Percentiles rank a stretch among this genome's conserved stretches.
phyloP scores from a whole-genome alignment of 2,888 invertebrate species.

The Eilema depressum region DNA sequence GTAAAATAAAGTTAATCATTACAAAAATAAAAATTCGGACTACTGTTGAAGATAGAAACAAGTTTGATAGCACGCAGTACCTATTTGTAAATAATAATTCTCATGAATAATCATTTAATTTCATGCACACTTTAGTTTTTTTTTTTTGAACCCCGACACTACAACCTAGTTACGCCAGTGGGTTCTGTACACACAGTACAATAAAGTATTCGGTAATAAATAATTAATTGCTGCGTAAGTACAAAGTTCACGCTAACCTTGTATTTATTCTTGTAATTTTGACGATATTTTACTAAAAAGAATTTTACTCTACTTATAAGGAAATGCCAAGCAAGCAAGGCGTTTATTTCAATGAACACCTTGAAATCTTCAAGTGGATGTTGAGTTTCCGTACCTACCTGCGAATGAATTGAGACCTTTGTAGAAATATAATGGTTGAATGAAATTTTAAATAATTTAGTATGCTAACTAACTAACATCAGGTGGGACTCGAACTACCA shows the following conservation, averaged over 20 bases:
- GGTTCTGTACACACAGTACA: neutral
- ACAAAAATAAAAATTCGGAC: too few relatives aligned
- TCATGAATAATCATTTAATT: too few relatives aligned
- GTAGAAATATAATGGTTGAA: neutral
- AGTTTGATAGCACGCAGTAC: too few relatives aligned
- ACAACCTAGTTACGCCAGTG: neutral
- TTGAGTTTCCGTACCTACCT: neutral
- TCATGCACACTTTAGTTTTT: neutral
- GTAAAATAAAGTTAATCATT: too few relatives aligned
- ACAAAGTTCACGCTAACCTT: neutral
- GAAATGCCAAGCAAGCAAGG: constrained; percentile 8
- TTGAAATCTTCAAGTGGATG: neutral
- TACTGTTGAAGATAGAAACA: too few relatives aligned
- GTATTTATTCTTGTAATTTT: neutral
- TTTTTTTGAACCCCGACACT: neutral
- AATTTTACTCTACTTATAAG: neutral
- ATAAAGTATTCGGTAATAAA: neutral
- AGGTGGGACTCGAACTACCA: too few relatives aligned
- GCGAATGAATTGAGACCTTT: neutral
- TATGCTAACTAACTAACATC: too few relatives aligned
- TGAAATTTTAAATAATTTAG: too few relatives aligned
- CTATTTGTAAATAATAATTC: too few relatives aligned
- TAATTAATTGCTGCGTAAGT: neutral
- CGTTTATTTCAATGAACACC: neutral
- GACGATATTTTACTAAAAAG: neutral